phyloP scores from a whole-genome alignment of 2,797 vertebrate species.

The Meriones psammophilus region DNA sequence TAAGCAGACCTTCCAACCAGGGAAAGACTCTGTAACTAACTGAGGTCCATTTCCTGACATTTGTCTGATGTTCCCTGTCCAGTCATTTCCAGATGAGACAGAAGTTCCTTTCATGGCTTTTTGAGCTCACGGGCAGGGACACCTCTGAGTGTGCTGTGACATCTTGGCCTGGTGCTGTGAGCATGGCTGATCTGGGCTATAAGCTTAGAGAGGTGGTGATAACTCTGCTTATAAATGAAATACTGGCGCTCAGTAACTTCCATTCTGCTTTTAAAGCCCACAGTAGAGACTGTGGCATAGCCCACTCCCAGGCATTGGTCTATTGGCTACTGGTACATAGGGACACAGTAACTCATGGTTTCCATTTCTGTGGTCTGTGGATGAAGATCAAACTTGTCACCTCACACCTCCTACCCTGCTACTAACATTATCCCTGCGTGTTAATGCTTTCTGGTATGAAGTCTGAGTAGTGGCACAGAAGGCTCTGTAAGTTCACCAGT shows the following conservation, averaged over 20 bases:
- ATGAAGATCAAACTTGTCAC: not conserved
- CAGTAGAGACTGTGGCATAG: not conserved
- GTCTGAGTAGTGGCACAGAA: not conserved
- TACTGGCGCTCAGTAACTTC: too few relatives aligned
- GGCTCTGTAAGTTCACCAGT: not conserved
- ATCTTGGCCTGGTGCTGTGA: too few relatives aligned
- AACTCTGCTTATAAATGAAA: not conserved
- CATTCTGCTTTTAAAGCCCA: not conserved
- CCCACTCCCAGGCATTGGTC: too few relatives aligned
- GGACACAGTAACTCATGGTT: too few relatives aligned
- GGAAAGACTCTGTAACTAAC: not conserved
- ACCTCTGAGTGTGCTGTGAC: too few relatives aligned
- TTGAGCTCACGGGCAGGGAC: not conserved
- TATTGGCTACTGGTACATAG: too few relatives aligned
- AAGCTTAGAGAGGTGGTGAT: not conserved
- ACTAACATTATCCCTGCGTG: not conserved
- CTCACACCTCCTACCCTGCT: not conserved
- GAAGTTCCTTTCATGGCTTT: not conserved
- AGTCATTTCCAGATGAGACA: too few relatives aligned
- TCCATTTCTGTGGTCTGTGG: not conserved
- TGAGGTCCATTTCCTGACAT: not conserved
- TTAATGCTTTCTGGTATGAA: not conserved
- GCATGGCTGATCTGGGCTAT: fast-evolving
- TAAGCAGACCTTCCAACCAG: not conserved
- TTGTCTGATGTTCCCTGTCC: not conserved